Evolutionary conservation across 2,888 invertebrate genomes (phyloP), one percentile per base, ranked within the genome.

Genomic region (Drosophila fulvimacula): DNA sequence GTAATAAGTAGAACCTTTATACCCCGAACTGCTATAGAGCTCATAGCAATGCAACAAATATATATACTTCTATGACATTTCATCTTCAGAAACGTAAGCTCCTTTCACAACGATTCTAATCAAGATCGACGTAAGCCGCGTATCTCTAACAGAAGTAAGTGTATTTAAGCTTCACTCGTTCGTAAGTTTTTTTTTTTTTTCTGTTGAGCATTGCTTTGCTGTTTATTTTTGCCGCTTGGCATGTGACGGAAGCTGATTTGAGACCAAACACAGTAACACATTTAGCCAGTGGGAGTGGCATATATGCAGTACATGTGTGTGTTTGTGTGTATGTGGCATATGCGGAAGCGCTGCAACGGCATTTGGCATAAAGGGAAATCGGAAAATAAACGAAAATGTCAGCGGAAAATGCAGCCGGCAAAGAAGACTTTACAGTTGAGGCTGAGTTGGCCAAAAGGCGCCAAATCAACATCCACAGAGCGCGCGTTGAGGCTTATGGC

Each of bases 331-430:
- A 19, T 24, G 36, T 34, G 52, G 53, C 59, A 65, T 65, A 79
- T 59, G 67, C 88, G 88, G 83, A 82, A 80, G 67, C 75, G 66
- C 27, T 76, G 82, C 79, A 72, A 70, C 58, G 66, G 80, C 82
- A 79, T 79, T 79, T 74, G 79, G 82, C 79, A 81, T 80, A 65
- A 77, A 70, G 83, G 89, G 83, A 84, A 84, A 84, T 88, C 83
- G 89, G 79, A 86, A 76, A 84, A 88, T 83, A 83, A 88, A 86
- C 88, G 83, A 83, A 88, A 83, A 88, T 83, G 83, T 88, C 87
- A 83, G 82, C 73, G 87, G 82, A 79, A 85, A 86, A 82, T 76
- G 69, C 73, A 73, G 80, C 36, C 36, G 64, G 57, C 52, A 32
- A 65, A 64, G 51, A 51, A 64, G 51, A 51, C 44, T 51, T 48